Conservation (phyloP, 2,797 vertebrate species). For the Gambelia wislizenii region DNA sequence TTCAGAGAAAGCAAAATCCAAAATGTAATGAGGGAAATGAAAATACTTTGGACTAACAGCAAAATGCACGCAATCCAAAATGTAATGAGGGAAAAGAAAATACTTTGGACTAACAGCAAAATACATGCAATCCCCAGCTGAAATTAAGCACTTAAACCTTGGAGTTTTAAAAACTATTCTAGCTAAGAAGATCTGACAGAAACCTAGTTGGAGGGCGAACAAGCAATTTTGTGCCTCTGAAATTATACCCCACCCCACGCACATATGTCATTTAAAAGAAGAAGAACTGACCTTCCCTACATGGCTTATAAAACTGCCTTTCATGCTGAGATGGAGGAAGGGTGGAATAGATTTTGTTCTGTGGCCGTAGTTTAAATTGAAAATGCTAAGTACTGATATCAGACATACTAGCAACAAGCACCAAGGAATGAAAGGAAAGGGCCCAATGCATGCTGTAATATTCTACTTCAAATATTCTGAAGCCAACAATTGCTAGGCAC, state of each 20-base stretch:
- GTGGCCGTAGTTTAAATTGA: neutral
- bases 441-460: neutral
- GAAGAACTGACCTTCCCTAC: neutral
- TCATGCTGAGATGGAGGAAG: neutral
- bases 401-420: neutral
- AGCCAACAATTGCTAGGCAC: neutral
- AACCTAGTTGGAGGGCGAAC: neutral
- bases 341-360: neutral
- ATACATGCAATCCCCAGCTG: neutral
- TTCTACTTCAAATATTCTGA: neutral
- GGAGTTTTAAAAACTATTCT: too few species aligned
- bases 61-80: too few species aligned
- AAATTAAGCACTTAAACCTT: neutral
- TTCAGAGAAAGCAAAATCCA: neutral
- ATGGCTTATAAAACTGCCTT: too few species aligned
- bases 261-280: too few species aligned
- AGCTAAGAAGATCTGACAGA: too few species aligned
- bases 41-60: neutral
- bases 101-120: neutral
- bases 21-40: neutral
- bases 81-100: too few species aligned
- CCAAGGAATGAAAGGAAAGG: neutral
- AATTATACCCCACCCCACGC: neutral
- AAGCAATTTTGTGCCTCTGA: neutral
- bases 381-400: neutral